Evolutionary conservation across 2,113 vertebrate genomes (phyloP), one percentile per base, ranked within the genome.

Genomic region (Notothenia rossii): DNA sequence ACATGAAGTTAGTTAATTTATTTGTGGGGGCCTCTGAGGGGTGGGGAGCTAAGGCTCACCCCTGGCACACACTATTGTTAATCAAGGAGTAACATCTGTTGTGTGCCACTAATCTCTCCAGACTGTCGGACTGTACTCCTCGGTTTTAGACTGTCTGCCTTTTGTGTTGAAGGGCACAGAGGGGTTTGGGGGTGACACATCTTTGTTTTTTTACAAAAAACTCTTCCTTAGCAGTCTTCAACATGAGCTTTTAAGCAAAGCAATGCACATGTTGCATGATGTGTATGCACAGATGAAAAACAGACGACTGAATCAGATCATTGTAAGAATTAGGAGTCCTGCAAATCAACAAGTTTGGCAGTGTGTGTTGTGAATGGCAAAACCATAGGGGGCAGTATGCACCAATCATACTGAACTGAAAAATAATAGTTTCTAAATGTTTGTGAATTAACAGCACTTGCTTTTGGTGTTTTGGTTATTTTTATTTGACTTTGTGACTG

Each of bases 81-180:
- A 93, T 93, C 92, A 91, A 89, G 84, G 74, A 74, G 79, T 91
- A 91, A 91, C 93, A 94, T 94, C 92, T 94, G 92, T 72, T 93
- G 86, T 82, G 79, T 84, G 85, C 84, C 80, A 87, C 89, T 94
- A 93, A 94, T 93, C 90, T 91, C 73, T 60, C 79, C 75, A 81
- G 86, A 86, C 79, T 72, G 83, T 86, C 82, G 65, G 63, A 66
- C 71, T 82, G 87, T 81, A 81, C 60, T 82, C 74, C 68, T 81
- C 45, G 49, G 76, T 88, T 81, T 91, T 85, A 89, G 85, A 87
- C 91, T 81, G 91, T 92, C 88, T 93, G 89, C 63, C 74, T 85
- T 89, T 83, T 88, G 85, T 85, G 86, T 90, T 80, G 82, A 88
- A 79, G 73, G 75, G 54, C 74, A 88, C 62, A 2, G 2, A 62